Evolutionary conservation across 2,888 invertebrate genomes (phyloP).

Genomic region (Automeris io): DNA sequence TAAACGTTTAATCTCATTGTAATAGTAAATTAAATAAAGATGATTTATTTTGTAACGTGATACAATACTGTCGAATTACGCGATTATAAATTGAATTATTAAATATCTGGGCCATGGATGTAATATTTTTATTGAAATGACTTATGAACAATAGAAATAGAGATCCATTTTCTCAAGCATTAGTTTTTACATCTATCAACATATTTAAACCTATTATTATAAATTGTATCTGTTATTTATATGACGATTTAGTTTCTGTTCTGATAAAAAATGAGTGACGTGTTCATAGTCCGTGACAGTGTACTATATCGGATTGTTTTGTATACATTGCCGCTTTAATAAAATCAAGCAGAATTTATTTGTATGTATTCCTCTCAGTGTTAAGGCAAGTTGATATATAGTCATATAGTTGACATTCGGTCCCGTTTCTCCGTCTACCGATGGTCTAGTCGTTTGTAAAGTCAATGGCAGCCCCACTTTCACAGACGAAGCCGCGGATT

Average conservation of each 20-base stretch:
- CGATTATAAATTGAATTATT: too few species aligned
- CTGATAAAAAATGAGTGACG: background rate
- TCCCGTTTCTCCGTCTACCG: conserved; percentile 38
- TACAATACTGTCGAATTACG: too few species aligned
- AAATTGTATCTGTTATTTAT: background rate
- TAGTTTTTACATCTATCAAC: background rate
- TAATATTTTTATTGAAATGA: too few species aligned
- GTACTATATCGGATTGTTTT: background rate
- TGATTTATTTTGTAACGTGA: too few species aligned
- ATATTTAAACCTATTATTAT: background rate
- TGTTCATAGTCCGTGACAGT: background rate
- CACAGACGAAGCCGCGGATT: conserved; percentile 45
- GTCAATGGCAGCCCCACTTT: conserved; percentile 67
- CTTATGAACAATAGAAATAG: too few species aligned
- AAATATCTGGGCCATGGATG: too few species aligned
- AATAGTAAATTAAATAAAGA: too few species aligned
- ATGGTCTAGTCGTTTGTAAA: conserved; percentile 56
- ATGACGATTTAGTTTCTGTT: background rate
- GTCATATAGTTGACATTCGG: background rate
- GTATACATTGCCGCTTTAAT: background rate
- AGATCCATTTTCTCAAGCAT: background rate
- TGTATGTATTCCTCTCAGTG: too few species aligned
- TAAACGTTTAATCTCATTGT: too few species aligned
- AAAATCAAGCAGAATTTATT: too few species aligned
- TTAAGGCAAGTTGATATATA: too few species aligned